A percentile compares a stretch with the other conserved stretches of the same genome.
Conservation (phyloP, 1,140 invertebrate species). For the Grapholita molesta region DNA sequence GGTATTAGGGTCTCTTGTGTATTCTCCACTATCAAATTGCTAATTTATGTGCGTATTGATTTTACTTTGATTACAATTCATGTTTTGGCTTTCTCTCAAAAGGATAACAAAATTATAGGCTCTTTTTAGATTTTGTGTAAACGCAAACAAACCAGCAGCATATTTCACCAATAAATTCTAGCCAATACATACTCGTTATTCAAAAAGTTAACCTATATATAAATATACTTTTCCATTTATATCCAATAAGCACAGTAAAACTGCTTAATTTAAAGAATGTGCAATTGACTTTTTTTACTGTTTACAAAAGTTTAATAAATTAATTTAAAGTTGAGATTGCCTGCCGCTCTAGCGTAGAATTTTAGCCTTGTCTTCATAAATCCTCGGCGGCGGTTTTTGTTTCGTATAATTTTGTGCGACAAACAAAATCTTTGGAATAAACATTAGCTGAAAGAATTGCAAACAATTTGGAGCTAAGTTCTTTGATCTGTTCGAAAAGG, state of each 20-base stretch:
- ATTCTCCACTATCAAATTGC: too few species aligned
- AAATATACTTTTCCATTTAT: neutral
- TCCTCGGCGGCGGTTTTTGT: neutral
- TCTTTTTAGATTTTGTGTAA: too few species aligned
- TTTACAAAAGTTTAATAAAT: slow-evolving; percentile 16
- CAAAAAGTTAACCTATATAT: neutral
- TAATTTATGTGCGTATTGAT: too few species aligned
- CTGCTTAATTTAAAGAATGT: slow-evolving; percentile 1
- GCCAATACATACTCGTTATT: too few species aligned
- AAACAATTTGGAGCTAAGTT: neutral
- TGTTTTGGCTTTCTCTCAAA: too few species aligned
- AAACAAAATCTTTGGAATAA: neutral
- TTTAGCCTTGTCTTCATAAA: slow-evolving; percentile 13
- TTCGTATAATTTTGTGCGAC: neutral
- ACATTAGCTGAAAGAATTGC: neutral
- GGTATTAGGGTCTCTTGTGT: too few species aligned
- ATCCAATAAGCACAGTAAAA: neutral
- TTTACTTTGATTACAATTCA: too few species aligned
- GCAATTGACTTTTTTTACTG: slow-evolving; percentile 12
- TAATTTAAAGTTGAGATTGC: slow-evolving; percentile 16
- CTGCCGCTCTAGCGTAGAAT: slow-evolving; percentile 7
- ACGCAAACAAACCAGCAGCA: neutral
- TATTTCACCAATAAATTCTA: neutral
- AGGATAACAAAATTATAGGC: too few species aligned
- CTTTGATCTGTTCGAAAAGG: slow-evolving; percentile 7